phyloP scores from a whole-genome alignment of 1,140 invertebrate species.

The Cryptotermes secundus region DNA sequence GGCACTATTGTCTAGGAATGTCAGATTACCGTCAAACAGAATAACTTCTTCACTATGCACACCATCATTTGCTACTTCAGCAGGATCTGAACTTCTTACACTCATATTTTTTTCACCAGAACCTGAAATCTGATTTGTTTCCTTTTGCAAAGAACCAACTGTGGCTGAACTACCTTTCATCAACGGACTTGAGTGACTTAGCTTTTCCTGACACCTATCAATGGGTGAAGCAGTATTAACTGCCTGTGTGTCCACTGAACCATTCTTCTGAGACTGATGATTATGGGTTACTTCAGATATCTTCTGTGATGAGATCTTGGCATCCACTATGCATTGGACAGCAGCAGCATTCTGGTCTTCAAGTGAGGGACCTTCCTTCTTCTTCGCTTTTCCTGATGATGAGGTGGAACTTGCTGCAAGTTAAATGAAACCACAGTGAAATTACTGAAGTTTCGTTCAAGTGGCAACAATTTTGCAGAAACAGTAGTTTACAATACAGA shows the following conservation, averaged over 20 bases:
- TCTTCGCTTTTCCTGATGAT: background rate
- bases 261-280: background rate
- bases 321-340: constrained; percentile 48
- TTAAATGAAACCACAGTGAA: background rate
- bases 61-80: background rate
- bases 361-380: constrained; percentile 35
- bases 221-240: background rate
- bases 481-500: background rate
- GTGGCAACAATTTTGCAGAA: background rate
- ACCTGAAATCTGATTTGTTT: background rate
- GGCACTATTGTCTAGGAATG: background rate
- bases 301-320: constrained; percentile 37
- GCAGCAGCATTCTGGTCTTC: constrained; percentile 49
- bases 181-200: background rate
- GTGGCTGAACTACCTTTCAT: background rate
- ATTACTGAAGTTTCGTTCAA: background rate
- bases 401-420: background rate
- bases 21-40: background rate
- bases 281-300: background rate
- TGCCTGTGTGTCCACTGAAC: background rate
- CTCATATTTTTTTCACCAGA: background rate
- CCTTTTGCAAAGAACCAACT: background rate
- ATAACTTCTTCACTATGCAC: background rate
- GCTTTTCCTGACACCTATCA: background rate
- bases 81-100: background rate